Conservation (phyloP, 1,140 invertebrate species). For the Plutomurus gul region DNA sequence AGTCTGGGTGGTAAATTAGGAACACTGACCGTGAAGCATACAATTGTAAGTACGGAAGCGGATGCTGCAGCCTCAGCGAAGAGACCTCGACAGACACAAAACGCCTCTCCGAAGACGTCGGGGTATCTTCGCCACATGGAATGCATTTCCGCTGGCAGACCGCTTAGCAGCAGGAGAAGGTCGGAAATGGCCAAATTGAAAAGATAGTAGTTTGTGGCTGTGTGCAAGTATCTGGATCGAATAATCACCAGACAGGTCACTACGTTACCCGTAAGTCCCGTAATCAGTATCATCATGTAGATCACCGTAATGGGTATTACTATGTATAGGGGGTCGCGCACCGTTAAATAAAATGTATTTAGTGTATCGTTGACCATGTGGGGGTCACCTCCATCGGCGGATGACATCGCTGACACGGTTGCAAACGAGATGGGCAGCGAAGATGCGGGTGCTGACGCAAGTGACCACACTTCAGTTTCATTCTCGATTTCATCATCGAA, state of each 20-base stretch:
- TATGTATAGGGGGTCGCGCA: conserved; percentile 67
- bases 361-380: not conserved
- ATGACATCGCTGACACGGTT: not conserved
- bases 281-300: conserved; percentile 81
- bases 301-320: conserved; percentile 78
- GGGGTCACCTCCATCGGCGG: not conserved
- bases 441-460: not conserved
- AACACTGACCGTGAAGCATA: conserved; percentile 71
- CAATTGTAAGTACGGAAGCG: conserved; percentile 81
- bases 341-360: conserved; percentile 40
- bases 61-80: conserved; percentile 65
- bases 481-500: conserved; percentile 27
- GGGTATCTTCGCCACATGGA: conserved; percentile 52
- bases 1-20: not conserved
- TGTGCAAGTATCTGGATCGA: conserved; percentile 89
- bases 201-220: conserved; percentile 74
- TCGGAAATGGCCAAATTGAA: conserved; percentile 76
- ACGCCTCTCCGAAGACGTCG: conserved; percentile 62
- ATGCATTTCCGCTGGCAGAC: conserved; percentile 50
- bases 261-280: conserved; percentile 86
- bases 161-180: conserved; percentile 57
- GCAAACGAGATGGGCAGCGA: conserved; percentile 7
- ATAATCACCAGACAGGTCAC: conserved; percentile 91
- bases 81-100: conserved; percentile 63
- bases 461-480: conserved; percentile 30